phyloP scores from a whole-genome alignment of 2,113 vertebrate genomes.

The Haliaeetus leucogaster region DNA sequence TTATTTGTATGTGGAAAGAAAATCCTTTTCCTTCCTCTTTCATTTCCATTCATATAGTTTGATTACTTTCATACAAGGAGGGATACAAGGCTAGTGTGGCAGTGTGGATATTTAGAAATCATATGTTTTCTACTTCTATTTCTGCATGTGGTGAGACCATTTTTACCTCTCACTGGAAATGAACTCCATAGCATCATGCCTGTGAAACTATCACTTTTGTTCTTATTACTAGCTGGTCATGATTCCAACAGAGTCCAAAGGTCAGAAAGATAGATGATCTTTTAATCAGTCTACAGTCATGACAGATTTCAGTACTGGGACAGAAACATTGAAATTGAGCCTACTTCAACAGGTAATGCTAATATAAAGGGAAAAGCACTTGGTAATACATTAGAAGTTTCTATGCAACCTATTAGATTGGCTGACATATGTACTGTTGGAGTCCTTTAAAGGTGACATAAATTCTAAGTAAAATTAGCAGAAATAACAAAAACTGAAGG shows the following conservation, averaged over 20 bases:
- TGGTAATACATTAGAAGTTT: neutral
- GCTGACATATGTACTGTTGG: accelerated
- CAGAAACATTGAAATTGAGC: neutral
- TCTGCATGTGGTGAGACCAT: neutral
- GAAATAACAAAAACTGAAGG: neutral
- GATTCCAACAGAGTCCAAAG: neutral
- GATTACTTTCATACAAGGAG: neutral
- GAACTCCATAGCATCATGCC: neutral
- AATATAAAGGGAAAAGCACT: neutral
- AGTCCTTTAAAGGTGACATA: neutral
- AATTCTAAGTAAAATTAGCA: neutral
- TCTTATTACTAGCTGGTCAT: neutral
- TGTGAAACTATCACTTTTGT: neutral
- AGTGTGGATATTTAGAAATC: neutral
- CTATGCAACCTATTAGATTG: neutral
- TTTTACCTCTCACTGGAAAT: neutral
- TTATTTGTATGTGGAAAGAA: neutral
- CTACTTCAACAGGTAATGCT: neutral
- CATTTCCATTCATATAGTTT: neutral
- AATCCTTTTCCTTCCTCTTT: neutral
- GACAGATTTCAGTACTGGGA: neutral
- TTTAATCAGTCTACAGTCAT: neutral
- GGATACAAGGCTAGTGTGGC: neutral
- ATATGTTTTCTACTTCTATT: neutral
- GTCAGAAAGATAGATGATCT: neutral